Evolutionary conservation across 2,113 vertebrate species (phyloP).

Genomic region (Cyprinodon brontotheroides): DNA sequence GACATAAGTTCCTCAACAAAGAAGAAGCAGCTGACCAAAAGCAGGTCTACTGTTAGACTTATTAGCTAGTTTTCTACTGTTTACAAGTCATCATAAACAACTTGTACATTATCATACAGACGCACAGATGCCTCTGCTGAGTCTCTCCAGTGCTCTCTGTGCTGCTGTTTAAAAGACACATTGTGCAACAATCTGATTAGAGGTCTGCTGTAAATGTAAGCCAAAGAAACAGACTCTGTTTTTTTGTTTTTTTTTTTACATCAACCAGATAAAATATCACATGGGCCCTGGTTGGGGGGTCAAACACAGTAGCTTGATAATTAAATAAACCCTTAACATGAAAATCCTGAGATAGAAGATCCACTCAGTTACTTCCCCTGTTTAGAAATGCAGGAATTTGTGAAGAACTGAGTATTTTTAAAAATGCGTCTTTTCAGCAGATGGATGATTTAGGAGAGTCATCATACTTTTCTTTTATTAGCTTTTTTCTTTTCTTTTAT

Average conservation of each 20-base stretch:
- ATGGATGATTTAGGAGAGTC: too few species aligned
- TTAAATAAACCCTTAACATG: constrained; percentile 23
- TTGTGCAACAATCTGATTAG: constrained; percentile 71
- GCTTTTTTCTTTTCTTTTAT: too few species aligned
- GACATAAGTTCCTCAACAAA: constrained; percentile 40
- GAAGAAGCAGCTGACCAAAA: constrained; percentile 71
- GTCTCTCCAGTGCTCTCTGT: constrained; percentile 16
- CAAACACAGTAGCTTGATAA: constrained; percentile 10
- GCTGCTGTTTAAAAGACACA: constrained; percentile 57
- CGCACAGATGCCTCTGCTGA: constrained; percentile 22
- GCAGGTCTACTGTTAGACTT: constrained; percentile 61
- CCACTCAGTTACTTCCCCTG: background rate
- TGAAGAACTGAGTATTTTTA: too few species aligned
- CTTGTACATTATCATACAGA: constrained; percentile 14
- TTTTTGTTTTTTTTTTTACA: constrained; percentile 22
- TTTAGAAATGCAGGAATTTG: background rate
- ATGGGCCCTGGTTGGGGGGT: constrained; percentile 17
- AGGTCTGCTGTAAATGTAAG: constrained; percentile 51
- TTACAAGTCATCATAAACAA: constrained; percentile 30
- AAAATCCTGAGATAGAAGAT: background rate
- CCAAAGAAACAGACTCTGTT: constrained; percentile 58
- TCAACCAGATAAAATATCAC: constrained; percentile 32
- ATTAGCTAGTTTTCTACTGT: constrained; percentile 51
- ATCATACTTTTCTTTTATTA: too few species aligned
- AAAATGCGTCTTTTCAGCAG: too few species aligned